Evolutionary conservation across 2,797 vertebrate genomes (phyloP).

Genomic region (Gymnoscopelus braueri): DNA sequence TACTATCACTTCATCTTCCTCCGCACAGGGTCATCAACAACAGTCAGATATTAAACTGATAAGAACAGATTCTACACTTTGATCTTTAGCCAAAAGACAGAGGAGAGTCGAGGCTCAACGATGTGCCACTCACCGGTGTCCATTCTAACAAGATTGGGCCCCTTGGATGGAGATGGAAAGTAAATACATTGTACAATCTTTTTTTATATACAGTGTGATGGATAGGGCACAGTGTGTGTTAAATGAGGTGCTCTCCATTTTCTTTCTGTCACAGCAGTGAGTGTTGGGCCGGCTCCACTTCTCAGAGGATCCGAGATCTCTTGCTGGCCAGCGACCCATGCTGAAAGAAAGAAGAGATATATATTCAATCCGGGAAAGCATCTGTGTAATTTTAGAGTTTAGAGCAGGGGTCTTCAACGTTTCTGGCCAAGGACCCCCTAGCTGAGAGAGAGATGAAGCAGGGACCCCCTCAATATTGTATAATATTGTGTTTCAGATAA

Average conservation of each 20-base stretch:
- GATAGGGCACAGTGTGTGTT: conserved; percentile 63
- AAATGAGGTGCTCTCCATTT: conserved; percentile 29
- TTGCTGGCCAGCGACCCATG: conserved; percentile 94
- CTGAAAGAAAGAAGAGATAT: conserved; percentile 69
- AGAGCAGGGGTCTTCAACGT: no score
- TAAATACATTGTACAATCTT: conserved; percentile 70
- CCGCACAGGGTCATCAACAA: not conserved
- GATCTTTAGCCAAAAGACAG: conserved; percentile 42
- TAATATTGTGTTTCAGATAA: rapidly evolving
- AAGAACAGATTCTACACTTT: conserved; percentile 45
- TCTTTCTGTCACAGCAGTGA: conserved; percentile 17
- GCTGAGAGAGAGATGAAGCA: no score
- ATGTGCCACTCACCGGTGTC: conserved; percentile 23
- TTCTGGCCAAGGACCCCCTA: no score
- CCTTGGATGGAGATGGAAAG: conserved; percentile 49
- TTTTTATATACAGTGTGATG: conserved; percentile 72
- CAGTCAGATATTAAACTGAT: conserved; percentile 15
- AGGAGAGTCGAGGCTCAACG: not conserved
- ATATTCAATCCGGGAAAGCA: not conserved
- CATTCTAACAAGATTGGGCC: conserved; percentile 42
- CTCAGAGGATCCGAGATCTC: conserved; percentile 89
- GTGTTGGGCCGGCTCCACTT: conserved; percentile 45
- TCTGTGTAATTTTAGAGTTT: not conserved
- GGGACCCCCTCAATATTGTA: no score
- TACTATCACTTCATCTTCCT: conserved; percentile 16